phyloP scores from a whole-genome alignment of 2,113 vertebrate genomes.

The Myrmecophaga tridactyla region DNA sequence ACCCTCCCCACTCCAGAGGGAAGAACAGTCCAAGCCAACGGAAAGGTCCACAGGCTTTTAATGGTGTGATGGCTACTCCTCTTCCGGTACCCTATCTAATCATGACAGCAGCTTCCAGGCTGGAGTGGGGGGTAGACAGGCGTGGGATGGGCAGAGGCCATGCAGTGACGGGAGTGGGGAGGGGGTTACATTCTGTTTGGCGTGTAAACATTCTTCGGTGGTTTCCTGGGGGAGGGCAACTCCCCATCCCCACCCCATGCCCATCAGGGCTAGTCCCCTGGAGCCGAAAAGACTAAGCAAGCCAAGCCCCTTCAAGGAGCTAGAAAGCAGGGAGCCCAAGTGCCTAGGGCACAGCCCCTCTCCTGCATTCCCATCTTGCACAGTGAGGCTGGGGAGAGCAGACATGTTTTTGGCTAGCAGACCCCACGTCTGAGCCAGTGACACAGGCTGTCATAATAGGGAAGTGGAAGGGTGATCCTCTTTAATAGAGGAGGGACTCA shows the following conservation, averaged over 20 bases:
- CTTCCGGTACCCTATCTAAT: constrained; percentile 81
- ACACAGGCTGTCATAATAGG: not conserved
- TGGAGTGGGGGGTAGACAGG: constrained; percentile 4
- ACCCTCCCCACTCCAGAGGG: constrained; percentile 2
- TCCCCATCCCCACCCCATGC: not conserved
- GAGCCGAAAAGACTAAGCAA: constrained; percentile 51
- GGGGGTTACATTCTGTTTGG: constrained; percentile 86
- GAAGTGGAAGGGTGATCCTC: not conserved
- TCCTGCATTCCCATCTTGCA: constrained; percentile 9
- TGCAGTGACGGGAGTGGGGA: constrained; percentile 66
- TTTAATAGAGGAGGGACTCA: not conserved
- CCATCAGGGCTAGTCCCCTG: constrained; percentile 23
- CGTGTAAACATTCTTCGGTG: constrained; percentile 87
- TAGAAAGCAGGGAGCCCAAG: not conserved
- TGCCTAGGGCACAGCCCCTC: not conserved
- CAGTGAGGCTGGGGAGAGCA: not conserved
- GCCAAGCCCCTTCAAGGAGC: constrained; percentile 9
- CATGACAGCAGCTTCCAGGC: constrained; percentile 79
- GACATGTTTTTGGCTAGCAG: not conserved
- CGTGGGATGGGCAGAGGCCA: constrained; percentile 68
- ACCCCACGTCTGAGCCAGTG: constrained; percentile 37
- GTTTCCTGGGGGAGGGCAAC: constrained; percentile 71
- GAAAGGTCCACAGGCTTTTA: constrained; percentile 88
- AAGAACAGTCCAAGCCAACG: constrained; percentile 76
- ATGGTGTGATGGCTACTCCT: constrained; percentile 86